These are phyloP conservation scores for Heliconius hermathena DNA, from an alignment of 1,140 invertebrate species.

Conservation along the genomic window DNA sequence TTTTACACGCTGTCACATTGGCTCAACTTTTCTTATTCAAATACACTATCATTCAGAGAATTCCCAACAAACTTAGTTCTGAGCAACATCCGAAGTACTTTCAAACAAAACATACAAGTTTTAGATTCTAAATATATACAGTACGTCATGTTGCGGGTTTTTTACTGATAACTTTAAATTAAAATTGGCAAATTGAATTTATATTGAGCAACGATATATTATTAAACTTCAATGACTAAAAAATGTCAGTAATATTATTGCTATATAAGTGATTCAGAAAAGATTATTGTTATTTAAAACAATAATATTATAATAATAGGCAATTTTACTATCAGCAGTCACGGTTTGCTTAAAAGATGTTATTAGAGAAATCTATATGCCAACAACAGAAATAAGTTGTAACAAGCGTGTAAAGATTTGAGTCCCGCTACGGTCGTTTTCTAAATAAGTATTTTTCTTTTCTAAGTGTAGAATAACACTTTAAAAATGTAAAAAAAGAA, in stretches of 20 bases:
- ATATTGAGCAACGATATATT: neutral
- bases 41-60: slow-evolving; percentile 25
- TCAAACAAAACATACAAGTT: slow-evolving; percentile 13
- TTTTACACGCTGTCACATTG: slow-evolving; percentile 23
- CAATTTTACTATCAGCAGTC: no score
- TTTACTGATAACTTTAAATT: neutral
- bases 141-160: neutral
- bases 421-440: no score
- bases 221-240: neutral
- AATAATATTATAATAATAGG: no score
- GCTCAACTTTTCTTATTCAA: slow-evolving; percentile 29
- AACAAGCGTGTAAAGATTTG: no score
- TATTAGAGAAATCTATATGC: no score
- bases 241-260: no score
- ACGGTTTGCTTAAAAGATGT: neutral
- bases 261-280: no score
- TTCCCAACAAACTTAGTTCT: slow-evolving; percentile 26
- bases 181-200: neutral
- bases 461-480: no score
- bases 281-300: no score
- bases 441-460: no score
- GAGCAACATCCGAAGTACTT: slow-evolving; percentile 13
- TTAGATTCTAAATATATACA: slow-evolving; percentile 3
- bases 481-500: no score
- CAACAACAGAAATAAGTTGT: no score